Evolutionary conservation across 2,888 invertebrate species (phyloP).

Genomic region (Diogma glabrata): DNA sequence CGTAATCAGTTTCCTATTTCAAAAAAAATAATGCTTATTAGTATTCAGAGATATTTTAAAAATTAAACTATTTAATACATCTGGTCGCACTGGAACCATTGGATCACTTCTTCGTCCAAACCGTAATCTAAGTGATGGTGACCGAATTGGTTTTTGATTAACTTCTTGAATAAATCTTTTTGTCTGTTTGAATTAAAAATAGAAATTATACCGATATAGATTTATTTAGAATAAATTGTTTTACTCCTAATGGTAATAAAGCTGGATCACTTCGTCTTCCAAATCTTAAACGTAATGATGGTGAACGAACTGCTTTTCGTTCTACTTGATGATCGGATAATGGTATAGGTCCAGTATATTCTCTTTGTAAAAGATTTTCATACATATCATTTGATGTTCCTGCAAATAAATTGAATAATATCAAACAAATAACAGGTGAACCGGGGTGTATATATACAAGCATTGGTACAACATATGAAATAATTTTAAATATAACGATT

Average conservation of each 20-base stretch:
- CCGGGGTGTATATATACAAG: no score
- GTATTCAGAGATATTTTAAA: neutral
- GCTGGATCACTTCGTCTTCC: slow-evolving; percentile 63
- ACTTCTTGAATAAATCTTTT: slow-evolving; percentile 44
- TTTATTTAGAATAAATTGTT: no score
- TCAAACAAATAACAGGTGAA: neutral
- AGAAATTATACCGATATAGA: no score
- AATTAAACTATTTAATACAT: no score
- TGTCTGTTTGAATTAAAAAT: no score
- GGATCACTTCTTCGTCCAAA: slow-evolving; percentile 67
- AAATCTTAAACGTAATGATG: slow-evolving; percentile 63
- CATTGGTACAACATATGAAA: neutral
- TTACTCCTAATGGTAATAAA: slow-evolving; percentile 36
- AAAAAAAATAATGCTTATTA: neutral
- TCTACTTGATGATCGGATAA: slow-evolving; percentile 55
- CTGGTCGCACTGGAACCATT: slow-evolving; percentile 20
- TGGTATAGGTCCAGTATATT: slow-evolving; percentile 34
- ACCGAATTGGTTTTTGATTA: slow-evolving; percentile 54
- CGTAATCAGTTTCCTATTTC: slow-evolving; percentile 2
- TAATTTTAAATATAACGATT: no score
- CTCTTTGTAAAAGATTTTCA: slow-evolving; percentile 33
- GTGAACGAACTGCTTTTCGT: slow-evolving; percentile 65
- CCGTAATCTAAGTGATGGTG: slow-evolving; percentile 63
- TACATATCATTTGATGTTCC: slow-evolving; percentile 31
- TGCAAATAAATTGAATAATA: slow-evolving; percentile 12